Conservation (phyloP, 2,113 vertebrate genomes). For the Amia ocellicauda region DNA sequence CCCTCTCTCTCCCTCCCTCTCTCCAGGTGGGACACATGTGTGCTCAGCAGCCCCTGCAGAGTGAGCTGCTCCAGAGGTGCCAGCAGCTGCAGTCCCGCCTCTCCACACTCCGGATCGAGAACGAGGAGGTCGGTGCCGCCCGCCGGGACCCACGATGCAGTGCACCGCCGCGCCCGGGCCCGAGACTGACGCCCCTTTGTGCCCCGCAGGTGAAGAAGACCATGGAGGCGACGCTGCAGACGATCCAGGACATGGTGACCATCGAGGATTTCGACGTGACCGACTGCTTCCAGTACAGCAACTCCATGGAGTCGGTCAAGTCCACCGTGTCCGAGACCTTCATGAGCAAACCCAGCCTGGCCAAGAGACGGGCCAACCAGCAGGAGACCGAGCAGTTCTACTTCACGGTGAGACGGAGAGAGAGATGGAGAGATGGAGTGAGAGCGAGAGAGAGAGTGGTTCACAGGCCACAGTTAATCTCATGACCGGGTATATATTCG, state of each 20-base stretch:
- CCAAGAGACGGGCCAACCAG: slow-evolving; percentile 94
- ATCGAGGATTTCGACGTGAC: slow-evolving; percentile 96
- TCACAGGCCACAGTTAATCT: too few relatives aligned
- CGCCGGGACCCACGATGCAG: too few relatives aligned
- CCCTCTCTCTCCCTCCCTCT: not conserved
- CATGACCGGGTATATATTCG: too few relatives aligned
- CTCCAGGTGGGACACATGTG: slow-evolving; percentile 84
- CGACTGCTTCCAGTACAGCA: slow-evolving; percentile 97
- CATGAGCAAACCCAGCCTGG: slow-evolving; percentile 97
- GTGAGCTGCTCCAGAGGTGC: slow-evolving; percentile 87
- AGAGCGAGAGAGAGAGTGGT: not conserved
- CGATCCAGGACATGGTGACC: slow-evolving; percentile 96
- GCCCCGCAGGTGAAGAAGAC: slow-evolving; percentile 98
- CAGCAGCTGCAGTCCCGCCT: slow-evolving; percentile 90
- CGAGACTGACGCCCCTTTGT: too few relatives aligned
- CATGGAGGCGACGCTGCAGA: slow-evolving; percentile 96
- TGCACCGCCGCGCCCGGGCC: too few relatives aligned
- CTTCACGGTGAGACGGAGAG: slow-evolving; percentile 81
- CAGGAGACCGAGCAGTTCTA: slow-evolving; percentile 99
- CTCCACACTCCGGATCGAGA: slow-evolving; percentile 93
- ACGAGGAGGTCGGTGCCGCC: slow-evolving; percentile 82
- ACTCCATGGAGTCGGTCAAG: slow-evolving; percentile 98
- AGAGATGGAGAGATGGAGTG: not conserved
- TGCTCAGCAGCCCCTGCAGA: slow-evolving; percentile 85
- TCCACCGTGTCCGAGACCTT: slow-evolving; percentile 93